Evolutionary conservation across 2,113 vertebrate species (phyloP), one percentile per base, ranked within the genome.

Genomic region (Mastomys coucha): DNA sequence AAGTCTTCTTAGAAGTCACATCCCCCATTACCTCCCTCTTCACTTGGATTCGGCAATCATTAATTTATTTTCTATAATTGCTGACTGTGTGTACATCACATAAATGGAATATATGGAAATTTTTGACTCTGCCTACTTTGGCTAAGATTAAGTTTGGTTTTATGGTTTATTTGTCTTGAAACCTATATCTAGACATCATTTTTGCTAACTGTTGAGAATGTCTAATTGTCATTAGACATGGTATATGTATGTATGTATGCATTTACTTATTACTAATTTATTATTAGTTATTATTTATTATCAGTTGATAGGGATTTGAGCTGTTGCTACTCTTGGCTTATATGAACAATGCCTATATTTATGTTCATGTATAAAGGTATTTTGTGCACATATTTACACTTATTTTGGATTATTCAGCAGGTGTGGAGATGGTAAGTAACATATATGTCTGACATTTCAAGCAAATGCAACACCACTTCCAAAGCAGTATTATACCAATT

Each of bases 391-490:
- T 60, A 70, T 56, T 90, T 94, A 9, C 28, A 11, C 20, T 89
- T 82, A 60, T 75, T 13, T n/a, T 26, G 33, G 17, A 70, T 70
- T 49, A 72, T 65, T 45, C 26, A 72, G 10, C 20, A 53, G 69
- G 9, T 82, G 2, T 67, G 8, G 7, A 56, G 87, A 13, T 70
- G 26, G 45, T 94, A 60, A n/a, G 49, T 39, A 77, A 92, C 65
- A 7, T 51, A 39, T 24, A 1, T 51, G 14, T 76, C 88, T 82
- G 94, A 63, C 36, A 92, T 96, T 95, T 94, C 87, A n/a, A 95
- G n/a, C 13, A 84, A 81, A 1, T 45, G 13, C 13, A 42, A 76
- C 87, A 84, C 16, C 60, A 7, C 82, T 94, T 89, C 26, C 45
- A 67, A 31, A 60, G 81, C 63, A 70, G 22, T 22, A 5, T 4